Base-by-base conservation (phyloP, 2,113 vertebrate genomes). In the Capreolus pygargus region DNA sequence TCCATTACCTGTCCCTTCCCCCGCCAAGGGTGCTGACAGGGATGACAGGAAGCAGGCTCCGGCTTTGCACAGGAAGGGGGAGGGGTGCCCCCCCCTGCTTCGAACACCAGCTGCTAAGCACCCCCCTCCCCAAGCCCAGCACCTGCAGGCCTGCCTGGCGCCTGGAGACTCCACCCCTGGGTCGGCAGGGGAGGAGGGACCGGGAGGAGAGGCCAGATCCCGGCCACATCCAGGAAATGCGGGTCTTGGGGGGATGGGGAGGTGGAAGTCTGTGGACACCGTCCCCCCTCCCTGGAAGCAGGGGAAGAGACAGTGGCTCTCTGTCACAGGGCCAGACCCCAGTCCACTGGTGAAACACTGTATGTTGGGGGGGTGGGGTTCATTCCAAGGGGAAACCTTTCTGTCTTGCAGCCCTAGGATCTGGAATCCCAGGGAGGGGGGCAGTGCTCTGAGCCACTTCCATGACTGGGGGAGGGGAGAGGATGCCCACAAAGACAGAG, bases 91-190 rank as follows among this genome's bases (percentile, higher is more conserved):
- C 5, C 4, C 16, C 78, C 94, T 6, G 67, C 67, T 74, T 82
- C 61, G 74, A 91, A 91, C 96, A 86, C 91, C 98, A 98, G 97
- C 45, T 90, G 87, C 6, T 1, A 30, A 39, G 83, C 60, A 94
- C 57, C 91, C 52, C 43, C 39, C 52, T 11, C n/a, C 74, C n/a
- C 33, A 61, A 93, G 88, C 76, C 91, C 54, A 2, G 91, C 92
- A 97, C 97, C 97, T 97, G 98, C 96, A 94, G 93, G 89, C 60
- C 76, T 85, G 96, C 97, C 95, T 21, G 97, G 92, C 94, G 55
- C 89, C 84, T 54, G 27, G 76, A 96, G 95, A 89, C 97, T 97
- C 97, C 94, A 1, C 98, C 97, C 85, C 76, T 89, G 85, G 84
- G 78, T 58, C 2, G 45, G 79, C 57, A 57, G 27, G 83, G 79